These are phyloP conservation scores for Notocelia uddmanniana DNA, from an alignment of 2,888 invertebrate species.

Conservation along the genomic window DNA sequence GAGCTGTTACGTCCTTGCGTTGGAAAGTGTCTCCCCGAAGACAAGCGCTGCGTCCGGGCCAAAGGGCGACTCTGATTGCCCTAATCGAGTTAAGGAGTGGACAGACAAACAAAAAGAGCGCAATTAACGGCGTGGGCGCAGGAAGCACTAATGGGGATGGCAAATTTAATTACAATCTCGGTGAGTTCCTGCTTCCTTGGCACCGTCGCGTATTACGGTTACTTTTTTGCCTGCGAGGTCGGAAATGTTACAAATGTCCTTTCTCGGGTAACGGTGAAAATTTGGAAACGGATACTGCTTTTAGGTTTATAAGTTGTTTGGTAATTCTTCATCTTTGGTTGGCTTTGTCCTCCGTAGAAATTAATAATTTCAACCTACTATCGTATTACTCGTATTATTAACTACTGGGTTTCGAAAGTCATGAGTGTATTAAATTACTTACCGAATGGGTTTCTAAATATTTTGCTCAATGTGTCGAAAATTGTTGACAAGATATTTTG, in stretches of 20 bases:
- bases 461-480: neutral
- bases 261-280: neutral
- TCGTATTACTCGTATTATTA: no score
- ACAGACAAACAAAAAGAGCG: slow-evolving; percentile 81
- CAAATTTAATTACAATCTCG: slow-evolving; percentile 60
- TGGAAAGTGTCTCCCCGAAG: slow-evolving; percentile 3
- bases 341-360: neutral
- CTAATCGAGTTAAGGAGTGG: slow-evolving; percentile 80
- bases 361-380: no score
- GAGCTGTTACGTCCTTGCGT: slow-evolving; percentile 5
- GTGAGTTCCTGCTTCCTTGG: slow-evolving; percentile 42
- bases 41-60: slow-evolving; percentile 54
- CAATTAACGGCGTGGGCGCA: slow-evolving; percentile 81
- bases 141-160: slow-evolving; percentile 61
- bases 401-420: no score
- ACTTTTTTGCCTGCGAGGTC: neutral
- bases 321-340: neutral
- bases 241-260: neutral
- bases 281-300: neutral
- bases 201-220: neutral
- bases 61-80: slow-evolving; percentile 81
- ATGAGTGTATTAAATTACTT: no score
- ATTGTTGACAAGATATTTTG: neutral
- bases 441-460: no score
- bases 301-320: neutral